Evolutionary conservation across 2,797 vertebrate species (phyloP).

Genomic region (Gadopsis marmoratus): DNA sequence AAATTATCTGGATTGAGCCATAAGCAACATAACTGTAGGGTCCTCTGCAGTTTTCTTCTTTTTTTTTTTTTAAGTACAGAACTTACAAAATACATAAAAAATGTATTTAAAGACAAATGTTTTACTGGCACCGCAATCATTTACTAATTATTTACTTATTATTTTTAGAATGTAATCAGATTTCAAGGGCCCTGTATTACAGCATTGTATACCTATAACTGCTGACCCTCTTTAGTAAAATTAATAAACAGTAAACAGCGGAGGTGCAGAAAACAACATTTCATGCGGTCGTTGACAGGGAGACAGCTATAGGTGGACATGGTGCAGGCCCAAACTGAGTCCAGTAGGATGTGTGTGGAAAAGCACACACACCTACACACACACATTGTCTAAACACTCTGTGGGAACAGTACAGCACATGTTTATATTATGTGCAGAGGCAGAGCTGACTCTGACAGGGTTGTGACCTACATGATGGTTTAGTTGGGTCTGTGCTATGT

Average conservation of each 20-base stretch:
- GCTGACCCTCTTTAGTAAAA: neutral
- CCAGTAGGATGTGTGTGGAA: constrained; percentile 29
- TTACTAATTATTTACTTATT: neutral
- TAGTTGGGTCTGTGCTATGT: constrained; percentile 17
- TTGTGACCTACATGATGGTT: constrained; percentile 38
- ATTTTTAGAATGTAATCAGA: neutral
- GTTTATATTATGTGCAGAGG: constrained; percentile 63
- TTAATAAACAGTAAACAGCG: neutral
- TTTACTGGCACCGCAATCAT: neutral
- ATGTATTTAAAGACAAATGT: neutral
- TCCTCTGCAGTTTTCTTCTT: neutral
- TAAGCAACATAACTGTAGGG: too few relatives aligned
- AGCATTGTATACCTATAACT: neutral
- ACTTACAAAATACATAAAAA: neutral
- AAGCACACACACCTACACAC: constrained; percentile 21
- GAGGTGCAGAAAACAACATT: neutral
- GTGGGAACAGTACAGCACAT: constrained; percentile 42
- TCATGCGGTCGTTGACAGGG: constrained; percentile 1
- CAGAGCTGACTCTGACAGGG: constrained; percentile 55
- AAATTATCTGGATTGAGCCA: too few relatives aligned
- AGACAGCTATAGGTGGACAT: constrained; percentile 33
- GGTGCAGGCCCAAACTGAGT: constrained; percentile 28
- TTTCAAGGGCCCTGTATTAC: neutral
- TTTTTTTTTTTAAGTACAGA: neutral
- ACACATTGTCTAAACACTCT: constrained; percentile 58